Evolutionary conservation across 2,888 invertebrate genomes (phyloP).

Genomic region (Thera obeliscata): DNA sequence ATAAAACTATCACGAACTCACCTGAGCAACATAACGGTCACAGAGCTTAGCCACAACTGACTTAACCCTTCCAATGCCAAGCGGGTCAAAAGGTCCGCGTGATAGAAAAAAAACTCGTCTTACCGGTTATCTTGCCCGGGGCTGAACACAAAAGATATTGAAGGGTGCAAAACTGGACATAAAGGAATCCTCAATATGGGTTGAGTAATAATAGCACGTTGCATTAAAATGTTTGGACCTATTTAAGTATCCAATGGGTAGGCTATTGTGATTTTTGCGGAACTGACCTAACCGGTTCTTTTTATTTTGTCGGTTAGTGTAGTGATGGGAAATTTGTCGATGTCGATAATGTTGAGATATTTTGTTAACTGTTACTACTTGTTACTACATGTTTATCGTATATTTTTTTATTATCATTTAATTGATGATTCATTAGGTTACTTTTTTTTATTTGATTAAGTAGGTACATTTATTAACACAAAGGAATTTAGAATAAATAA

Average conservation of each 20-base stretch:
- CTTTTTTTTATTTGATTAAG: no score
- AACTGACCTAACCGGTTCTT: constrained; percentile 83
- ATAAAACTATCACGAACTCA: constrained; percentile 35
- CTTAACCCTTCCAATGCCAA: constrained; percentile 66
- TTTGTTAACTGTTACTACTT: background rate
- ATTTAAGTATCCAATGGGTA: constrained; percentile 82
- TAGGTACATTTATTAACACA: no score
- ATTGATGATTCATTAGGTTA: no score
- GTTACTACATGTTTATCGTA: background rate
- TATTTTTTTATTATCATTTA: background rate
- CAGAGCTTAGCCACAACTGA: constrained; percentile 74
- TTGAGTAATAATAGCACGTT: constrained; percentile 69
- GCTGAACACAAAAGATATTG: constrained; percentile 61
- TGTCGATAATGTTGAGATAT: constrained; percentile 41
- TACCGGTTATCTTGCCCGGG: constrained; percentile 81
- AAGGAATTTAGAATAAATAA: no score
- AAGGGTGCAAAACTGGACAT: constrained; percentile 79
- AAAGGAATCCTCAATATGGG: constrained; percentile 68
- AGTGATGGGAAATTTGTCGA: constrained; percentile 29
- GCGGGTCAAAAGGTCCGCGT: constrained; percentile 61
- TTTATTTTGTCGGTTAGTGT: constrained; percentile 52
- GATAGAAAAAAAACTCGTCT: constrained; percentile 67
- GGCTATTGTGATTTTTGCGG: constrained; percentile 73
- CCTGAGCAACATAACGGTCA: constrained; percentile 36
- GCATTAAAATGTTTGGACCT: constrained; percentile 83